Base-by-base conservation (phyloP, 2,113 vertebrate genomes). In the Boleophthalmus pectinirostris region DNA sequence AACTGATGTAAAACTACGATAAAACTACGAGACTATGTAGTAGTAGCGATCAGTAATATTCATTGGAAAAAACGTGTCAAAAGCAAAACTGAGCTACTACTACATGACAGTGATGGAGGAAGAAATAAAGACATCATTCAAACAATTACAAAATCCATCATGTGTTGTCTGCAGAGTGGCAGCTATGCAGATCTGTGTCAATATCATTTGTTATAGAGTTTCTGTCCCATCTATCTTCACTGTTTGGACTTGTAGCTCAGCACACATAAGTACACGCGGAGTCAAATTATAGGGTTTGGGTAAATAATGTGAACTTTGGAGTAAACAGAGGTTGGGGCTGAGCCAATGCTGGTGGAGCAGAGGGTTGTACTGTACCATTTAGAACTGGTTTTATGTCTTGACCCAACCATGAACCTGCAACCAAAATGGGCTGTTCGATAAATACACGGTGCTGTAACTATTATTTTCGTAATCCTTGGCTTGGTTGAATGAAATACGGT, bases 101-200 rank as follows among this genome's bases (percentile, higher is more conserved):
- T 54, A 61, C 33, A 46, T 8, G 83, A 81, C 79, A 74, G 68
- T 35, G 46, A 47, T 74, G 83, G 87, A 72, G 78, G 84, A 70
- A 79, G 72, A 38, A 33, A 54, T 68, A 68, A 53, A 79, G 45
- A 67, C 65, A 76, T 73, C 54, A 81, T 75, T 88, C 78, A 83
- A 73, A 74, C 60, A 35, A 68, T 79, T 74, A 58, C 70, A 63
- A 82, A 75, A 86, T 86, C 77, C 49, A 90, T 85, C 88, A 85
- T 69, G 75, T 13, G 45, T 51, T 47, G 56, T 46, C 75, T 25
- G 46, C 73, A 46, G 73, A 74, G 77, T 78, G 72, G 68, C 81
- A 78, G 78, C 73, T 5, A 45, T 33, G 77, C 80, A 79, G 73
- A 85, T 81, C 70, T 69, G 56, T 71, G 83, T 85, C 82, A 68